Evolutionary conservation across 2,888 invertebrate genomes (phyloP), one percentile per base, ranked within the genome.

Genomic region (Chymomyza procnemis): DNA sequence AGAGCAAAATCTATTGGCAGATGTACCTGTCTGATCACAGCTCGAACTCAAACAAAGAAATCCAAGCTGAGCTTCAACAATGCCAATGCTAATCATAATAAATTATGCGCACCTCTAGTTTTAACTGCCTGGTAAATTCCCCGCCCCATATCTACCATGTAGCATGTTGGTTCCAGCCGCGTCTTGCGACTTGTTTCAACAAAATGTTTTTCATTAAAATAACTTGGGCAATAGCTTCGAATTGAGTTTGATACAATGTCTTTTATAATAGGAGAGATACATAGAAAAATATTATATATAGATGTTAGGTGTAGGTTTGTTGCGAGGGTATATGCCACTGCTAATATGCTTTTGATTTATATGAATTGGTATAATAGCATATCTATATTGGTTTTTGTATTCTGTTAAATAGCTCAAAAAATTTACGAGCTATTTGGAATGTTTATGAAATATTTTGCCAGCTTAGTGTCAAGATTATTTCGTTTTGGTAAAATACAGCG

Each of bases 321-420:
- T 41, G 12, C 34, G 9, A 41, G 34, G 12, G 34, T 41, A 12
- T 41, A 12, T 41, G 12, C 9, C 58, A 60, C 56, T 64, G 66
- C 69, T 61, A 74, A 68, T 60, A 75, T 74, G 61, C 67, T 67
- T 72, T 69, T 77, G 83, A 82, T 75, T 79, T 85, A 82, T 82
- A 80, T 78, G 80, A 85, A 82, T 75, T 82, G 69, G 66, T 76
- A 71, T 85, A 82, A 80, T 75, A 75, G 83, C 67, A 79, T 85
- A 84, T 82, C 82, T 74, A 85, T 79, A 78, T 84, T 81, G 79
- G 22, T 67, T 76, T 76, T 71, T 78, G 77, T 76, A 69, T 57
- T 73, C 59, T 69, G 80, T 78, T 79, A 85, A 85, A 77, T 75
- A 75, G 60, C 66, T 66, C 64, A 69, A 65, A 77, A 73, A 71